Evolutionary conservation across 1,140 invertebrate genomes (phyloP), one percentile per base, ranked within the genome.

Genomic region (Microvelia longipes): DNA sequence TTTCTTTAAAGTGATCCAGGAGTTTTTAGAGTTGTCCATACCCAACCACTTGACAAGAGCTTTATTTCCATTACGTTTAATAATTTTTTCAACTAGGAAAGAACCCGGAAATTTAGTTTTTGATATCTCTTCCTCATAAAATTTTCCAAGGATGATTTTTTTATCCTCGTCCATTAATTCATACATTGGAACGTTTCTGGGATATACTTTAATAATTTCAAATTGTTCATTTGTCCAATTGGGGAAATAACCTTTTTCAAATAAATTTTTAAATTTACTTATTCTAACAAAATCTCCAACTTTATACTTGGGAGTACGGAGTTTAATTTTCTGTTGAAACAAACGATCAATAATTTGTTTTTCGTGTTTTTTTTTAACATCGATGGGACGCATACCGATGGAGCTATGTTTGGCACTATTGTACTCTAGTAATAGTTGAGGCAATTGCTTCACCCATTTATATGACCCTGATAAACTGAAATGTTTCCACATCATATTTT

Each of bases 401-500:
- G 75, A 78, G n/a, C 73, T 50, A 77, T 80, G 80, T 30, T 63
- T 72, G 35, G 70, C 72, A 65, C 75, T 74, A 74, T 81, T 82
- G 72, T 82, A 81, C 62, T 74, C 74, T 2, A 76, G 26, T 28
- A 80, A 71, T 2, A 81, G 29, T 50, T 76, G 28, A 11, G 62
- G 63, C 68, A 82, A 64, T 0, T 76, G 71, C 72, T 79, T 50
- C 5, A 68, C 19, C 24, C 78, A 65, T 67, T 75, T 81, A 67
- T 73, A 71, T 27, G 72, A 76, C 15, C 79, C 77, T 29, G 73
- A 65, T 68, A 74, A 67, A 66, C 76, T 79, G 71, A 81, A 80
- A 69, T 75, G 72, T 71, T 75, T 75, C 69, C 69, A 81, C 73
- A 82, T 75, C 66, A 66, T 71, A 5, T 66, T 67, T 76, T 80